Evolutionary conservation across 2,797 vertebrate genomes (phyloP), one percentile per base, ranked within the genome.

Genomic region (Somateria mollissima): DNA sequence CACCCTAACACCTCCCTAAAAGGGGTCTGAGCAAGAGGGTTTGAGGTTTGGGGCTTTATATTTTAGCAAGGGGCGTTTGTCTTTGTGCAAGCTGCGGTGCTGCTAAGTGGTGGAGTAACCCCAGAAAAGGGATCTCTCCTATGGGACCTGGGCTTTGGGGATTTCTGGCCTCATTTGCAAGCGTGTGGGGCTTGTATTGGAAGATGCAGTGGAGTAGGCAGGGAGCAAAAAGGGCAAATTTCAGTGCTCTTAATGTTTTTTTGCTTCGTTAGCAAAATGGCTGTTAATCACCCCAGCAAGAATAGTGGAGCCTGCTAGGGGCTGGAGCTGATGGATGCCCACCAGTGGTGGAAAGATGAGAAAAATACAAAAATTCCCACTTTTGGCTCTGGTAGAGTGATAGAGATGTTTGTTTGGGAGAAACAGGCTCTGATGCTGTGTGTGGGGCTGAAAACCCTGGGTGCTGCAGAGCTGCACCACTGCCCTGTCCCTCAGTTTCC

Each of bases 211-310:
- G 95, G 91, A 94, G 93, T 36, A 90, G 84, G 84, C 72, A 89
- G 92, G 76, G 81, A 95, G 84, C 72, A 87, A 91, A 76, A 72
- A 93, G 81, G 92, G 74, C 94, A 96, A 96, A 96, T 96, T 94
- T 88, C 92, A 94, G 90, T 6, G 27, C 47, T 89, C 66, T 88
- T 94, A 96, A 96, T 96, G 95, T 91, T 43, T 89, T 91, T 92
- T 92, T 95, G 95, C 95, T 96, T 94, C 91, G 72, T 66, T 71
- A 79, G 93, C 61, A 71, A 78, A 92, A 45, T 64, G 1, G 10
- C 80, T 45, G 87, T 97, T 95, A 95, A 95, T 94, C 95, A 94
- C 83, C 73, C 62, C 3, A 0, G 22, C 0, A 47, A 84, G 91
- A 84, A 78, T 36, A 84, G 51, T 19, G 0, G n/a, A 39, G 47